Evolutionary conservation across 2,888 invertebrate genomes (phyloP).

Genomic region (Galerucella nymphaeae): DNA sequence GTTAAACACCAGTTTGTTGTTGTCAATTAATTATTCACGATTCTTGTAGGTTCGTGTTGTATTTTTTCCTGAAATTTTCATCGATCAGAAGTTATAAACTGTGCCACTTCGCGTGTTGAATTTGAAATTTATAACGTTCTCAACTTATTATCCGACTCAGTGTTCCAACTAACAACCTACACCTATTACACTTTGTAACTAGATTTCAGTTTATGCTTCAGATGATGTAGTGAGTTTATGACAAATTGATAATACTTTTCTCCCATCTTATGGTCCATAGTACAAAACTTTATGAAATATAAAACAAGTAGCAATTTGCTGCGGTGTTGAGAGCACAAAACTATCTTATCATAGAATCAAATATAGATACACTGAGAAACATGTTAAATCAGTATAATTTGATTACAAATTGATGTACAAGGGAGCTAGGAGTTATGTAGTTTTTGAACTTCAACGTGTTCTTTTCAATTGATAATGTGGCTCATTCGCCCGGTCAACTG

Average conservation of each 20-base stretch:
- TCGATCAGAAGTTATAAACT: background rate
- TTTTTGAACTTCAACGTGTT: no score
- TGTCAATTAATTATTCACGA: no score
- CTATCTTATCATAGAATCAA: background rate
- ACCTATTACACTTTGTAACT: background rate
- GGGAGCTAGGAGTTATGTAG: no score
- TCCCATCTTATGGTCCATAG: background rate
- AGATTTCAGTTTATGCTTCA: background rate
- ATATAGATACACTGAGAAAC: background rate
- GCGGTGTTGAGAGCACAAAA: background rate
- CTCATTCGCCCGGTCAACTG: no score
- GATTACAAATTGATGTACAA: background rate
- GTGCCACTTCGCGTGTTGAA: background rate
- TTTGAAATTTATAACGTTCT: background rate
- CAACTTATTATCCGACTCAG: background rate
- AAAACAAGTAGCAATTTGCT: constrained; percentile 1
- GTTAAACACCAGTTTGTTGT: no score
- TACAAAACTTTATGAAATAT: constrained; percentile 4
- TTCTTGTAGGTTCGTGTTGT: background rate
- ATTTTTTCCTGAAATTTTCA: no score
- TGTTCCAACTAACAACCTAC: background rate
- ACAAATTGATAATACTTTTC: background rate
- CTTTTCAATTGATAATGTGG: no score
- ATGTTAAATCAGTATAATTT: background rate
- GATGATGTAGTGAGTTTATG: background rate